Percentiles rank a stretch among this genome's conserved stretches.
phyloP scores from a whole-genome alignment of 2,888 invertebrate species.

The Pseudoips prasinana region DNA sequence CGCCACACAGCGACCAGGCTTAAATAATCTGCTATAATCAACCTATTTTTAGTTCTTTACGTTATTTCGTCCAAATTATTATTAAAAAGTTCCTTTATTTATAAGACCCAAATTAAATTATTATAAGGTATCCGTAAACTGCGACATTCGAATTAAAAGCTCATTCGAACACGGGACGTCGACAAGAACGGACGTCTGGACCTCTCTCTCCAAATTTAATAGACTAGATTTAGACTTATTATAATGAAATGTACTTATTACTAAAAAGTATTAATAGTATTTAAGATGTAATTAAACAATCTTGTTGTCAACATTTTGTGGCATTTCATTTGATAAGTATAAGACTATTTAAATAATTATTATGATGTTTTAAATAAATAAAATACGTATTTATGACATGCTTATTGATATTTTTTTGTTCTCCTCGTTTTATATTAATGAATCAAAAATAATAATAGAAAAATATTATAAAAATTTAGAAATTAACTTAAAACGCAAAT shows the following conservation, averaged over 20 bases:
- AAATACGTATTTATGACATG: conserved; percentile 76
- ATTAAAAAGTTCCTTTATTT: conserved; percentile 50
- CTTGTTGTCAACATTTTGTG: conserved; percentile 74
- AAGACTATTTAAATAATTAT: conserved; percentile 62
- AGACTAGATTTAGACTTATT: conserved; percentile 45
- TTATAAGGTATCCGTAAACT: conserved; percentile 46
- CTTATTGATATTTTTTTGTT: conserved; percentile 42
- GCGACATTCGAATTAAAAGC: conserved; percentile 26
- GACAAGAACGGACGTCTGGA: conserved; percentile 40
- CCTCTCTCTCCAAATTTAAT: conserved; percentile 65
- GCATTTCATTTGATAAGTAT: conserved; percentile 67
- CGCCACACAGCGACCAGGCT: conserved; percentile 37
- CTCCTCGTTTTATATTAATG: no score
- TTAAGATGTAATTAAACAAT: conserved; percentile 57
- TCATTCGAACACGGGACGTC: conserved; percentile 25
- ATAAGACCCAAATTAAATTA: conserved; percentile 26
- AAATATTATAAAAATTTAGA: no score
- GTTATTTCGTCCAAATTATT: conserved; percentile 73
- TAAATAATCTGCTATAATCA: conserved; percentile 32
- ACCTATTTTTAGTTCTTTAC: conserved; percentile 33
- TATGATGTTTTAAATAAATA: conserved; percentile 74
- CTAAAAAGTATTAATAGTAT: conserved; percentile 68
- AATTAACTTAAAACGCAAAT: no score
- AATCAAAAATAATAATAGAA: no score
- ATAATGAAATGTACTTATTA: conserved; percentile 57